Evolutionary conservation across 1,140 invertebrate genomes (phyloP), one percentile per base, ranked within the genome.

Genomic region (Aphelinus atriplicis): DNA sequence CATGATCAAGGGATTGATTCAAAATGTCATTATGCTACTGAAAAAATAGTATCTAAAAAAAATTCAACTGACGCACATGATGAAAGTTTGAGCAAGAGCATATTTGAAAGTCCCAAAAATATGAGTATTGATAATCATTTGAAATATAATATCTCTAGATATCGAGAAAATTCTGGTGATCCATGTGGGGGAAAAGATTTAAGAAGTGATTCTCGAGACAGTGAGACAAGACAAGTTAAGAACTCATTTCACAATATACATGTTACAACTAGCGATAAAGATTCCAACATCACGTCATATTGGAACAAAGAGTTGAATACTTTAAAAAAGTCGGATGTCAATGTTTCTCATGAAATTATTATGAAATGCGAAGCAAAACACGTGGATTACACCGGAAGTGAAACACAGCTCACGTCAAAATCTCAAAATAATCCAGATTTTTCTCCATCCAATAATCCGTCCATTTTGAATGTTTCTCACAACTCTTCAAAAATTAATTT

Each of bases 1-100:
- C 81, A 82, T 43, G 81, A 80, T 6, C 85, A 79, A 43, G 85
- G 86, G 9, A 80, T 78, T 9, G 86, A 88, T 58, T 46, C 82
- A 5, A 81, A 81, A 42, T 87, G 81, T 4, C 70, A 26, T 26
- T 26, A 26, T 26, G 26, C 66, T 9, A 80, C 68, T 65, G 61
- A 73, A n/a, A 76, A 72, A 73, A 57, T 78, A 42, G 75, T 73
- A 47, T 73, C 45, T 26, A 71, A 76, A 10, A 79, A 80, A 47
- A 73, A 75, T 26, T 77, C 71, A 43, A 71, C 53, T 58, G 70
- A 75, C 3, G 48, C 1, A 53, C 51, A 62, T 66, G 53, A 63
- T 61, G 64, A 76, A 26, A 10, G 66, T 56, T 71, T 60, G 26
- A 60, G 4, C 3, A 60, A 53, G 51, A 53, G 51, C 26, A 26